Evolutionary conservation across 2,888 invertebrate genomes (phyloP).

Genomic region (Chrysolina haemoptera): DNA sequence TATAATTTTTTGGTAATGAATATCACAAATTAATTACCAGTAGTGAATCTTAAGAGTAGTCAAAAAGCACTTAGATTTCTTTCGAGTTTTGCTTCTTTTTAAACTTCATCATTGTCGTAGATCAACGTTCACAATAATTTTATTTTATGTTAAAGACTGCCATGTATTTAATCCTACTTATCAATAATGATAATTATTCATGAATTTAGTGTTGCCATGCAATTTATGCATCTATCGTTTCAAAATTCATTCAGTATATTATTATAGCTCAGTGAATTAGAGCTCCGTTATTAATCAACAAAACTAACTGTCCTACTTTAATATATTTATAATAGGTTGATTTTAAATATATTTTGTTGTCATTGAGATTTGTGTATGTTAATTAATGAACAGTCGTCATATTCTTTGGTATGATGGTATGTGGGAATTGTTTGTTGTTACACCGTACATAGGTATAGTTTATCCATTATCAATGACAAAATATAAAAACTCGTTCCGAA

Average conservation of each 20-base stretch:
- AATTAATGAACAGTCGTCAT: not conserved
- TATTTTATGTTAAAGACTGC: not conserved
- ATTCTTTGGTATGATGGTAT: too few species aligned
- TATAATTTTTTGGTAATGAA: too few species aligned
- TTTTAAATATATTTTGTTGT: not conserved
- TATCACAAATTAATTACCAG: too few species aligned
- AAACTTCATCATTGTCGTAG: not conserved
- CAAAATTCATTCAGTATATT: slow-evolving; percentile 13
- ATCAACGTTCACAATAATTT: not conserved
- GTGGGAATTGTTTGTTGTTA: too few species aligned
- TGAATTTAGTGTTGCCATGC: slow-evolving; percentile 18
- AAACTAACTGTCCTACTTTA: slow-evolving; percentile 3
- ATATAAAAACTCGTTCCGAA: too few species aligned
- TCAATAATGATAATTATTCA: not conserved
- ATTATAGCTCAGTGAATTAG: slow-evolving; percentile 12
- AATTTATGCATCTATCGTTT: slow-evolving; percentile 20
- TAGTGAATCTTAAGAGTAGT: too few species aligned
- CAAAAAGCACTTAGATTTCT: too few species aligned
- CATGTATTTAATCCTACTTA: not conserved
- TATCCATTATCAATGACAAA: too few species aligned
- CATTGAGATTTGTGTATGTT: not conserved
- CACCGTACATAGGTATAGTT: too few species aligned
- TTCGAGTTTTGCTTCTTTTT: not conserved
- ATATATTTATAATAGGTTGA: not conserved
- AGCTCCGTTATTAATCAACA: slow-evolving; percentile 9